A percentile compares a stretch with the other conserved stretches of the same genome.
phyloP scores from a whole-genome alignment of 1,140 invertebrate species.

The Calephelis virginiensis region DNA sequence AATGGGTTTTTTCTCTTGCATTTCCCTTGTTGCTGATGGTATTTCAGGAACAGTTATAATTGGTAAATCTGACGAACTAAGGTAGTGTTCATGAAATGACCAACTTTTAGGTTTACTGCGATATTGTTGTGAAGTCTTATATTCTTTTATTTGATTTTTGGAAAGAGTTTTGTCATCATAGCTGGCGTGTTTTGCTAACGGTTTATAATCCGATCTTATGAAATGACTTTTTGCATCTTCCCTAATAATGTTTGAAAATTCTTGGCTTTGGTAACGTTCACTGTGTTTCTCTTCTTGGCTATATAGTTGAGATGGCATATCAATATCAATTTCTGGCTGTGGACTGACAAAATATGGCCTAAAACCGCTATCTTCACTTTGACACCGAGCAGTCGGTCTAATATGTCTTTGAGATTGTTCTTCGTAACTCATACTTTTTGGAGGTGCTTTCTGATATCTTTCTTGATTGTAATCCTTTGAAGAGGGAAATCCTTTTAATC shows the following conservation, averaged over 20 bases:
- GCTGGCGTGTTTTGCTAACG: constrained; percentile 80
- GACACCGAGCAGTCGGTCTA: constrained; percentile 72
- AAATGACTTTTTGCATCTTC: constrained; percentile 61
- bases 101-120: constrained; percentile 79
- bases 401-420: constrained; percentile 63
- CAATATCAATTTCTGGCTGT: constrained; percentile 71
- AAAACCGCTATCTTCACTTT: constrained; percentile 79
- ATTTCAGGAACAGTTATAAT: constrained; percentile 67
- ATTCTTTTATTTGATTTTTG: constrained; percentile 81
- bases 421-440: constrained; percentile 76
- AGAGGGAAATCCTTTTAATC: constrained; percentile 53
- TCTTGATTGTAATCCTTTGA: constrained; percentile 57
- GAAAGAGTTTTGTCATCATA: constrained; percentile 81
- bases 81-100: constrained; percentile 81
- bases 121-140: constrained; percentile 79
- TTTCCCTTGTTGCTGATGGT: constrained; percentile 61
- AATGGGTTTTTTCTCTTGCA: constrained; percentile 66
- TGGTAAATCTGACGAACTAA: constrained; percentile 71
- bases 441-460: constrained; percentile 74
- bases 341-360: constrained; percentile 62
- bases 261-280: constrained; percentile 81
- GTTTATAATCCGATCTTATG: constrained; percentile 75
- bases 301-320: constrained; percentile 77
- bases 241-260: constrained; percentile 77
- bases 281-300: constrained; percentile 81